Evolutionary conservation across 2,113 vertebrate genomes (phyloP).

Genomic region (Bothrops jararaca): DNA sequence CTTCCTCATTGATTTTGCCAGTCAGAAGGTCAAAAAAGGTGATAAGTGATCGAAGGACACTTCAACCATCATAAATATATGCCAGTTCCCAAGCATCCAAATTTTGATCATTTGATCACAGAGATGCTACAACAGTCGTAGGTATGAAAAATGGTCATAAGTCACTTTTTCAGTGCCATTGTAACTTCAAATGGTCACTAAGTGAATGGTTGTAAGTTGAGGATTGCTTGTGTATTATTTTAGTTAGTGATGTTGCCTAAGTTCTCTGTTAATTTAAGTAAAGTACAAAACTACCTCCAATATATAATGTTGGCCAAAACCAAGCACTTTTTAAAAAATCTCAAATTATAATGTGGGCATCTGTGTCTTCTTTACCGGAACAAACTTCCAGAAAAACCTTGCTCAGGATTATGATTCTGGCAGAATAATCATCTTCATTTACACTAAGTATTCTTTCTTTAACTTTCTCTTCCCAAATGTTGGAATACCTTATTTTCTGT

Average conservation of each 20-base stretch:
- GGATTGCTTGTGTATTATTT: neutral
- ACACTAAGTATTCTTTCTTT: neutral
- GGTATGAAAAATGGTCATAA: neutral
- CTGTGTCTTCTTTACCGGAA: neutral
- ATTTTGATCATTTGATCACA: neutral
- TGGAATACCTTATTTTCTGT: neutral
- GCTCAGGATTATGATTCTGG: neutral
- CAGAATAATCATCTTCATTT: neutral
- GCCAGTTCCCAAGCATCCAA: neutral
- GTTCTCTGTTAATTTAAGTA: neutral
- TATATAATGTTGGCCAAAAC: neutral
- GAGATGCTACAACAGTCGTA: neutral
- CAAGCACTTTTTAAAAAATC: neutral
- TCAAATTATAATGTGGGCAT: neutral
- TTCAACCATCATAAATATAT: neutral
- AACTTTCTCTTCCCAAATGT: neutral
- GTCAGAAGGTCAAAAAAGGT: neutral
- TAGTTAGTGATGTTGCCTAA: neutral
- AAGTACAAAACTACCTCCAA: neutral
- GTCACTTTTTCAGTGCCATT: neutral
- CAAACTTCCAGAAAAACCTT: neutral
- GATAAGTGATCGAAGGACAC: neutral
- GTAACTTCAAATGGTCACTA: neutral
- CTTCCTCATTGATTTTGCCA: neutral
- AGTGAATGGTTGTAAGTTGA: neutral